These are phyloP conservation scores for Apamea crenata DNA, from an alignment of 2,888 invertebrate genomes.

Conservation along the genomic window DNA sequence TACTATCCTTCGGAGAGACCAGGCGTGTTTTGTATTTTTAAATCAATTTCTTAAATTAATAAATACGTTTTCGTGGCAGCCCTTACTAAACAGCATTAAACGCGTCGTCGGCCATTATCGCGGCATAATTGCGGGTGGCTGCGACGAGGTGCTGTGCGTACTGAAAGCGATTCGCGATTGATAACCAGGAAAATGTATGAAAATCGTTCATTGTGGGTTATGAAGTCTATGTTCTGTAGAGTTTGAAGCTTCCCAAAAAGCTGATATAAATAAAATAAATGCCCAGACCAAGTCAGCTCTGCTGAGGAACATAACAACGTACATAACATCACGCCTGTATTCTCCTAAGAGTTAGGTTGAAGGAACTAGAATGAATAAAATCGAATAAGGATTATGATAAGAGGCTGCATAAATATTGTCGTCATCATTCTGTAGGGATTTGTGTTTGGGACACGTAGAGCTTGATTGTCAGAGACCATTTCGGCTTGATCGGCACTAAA, in stretches of 20 bases:
- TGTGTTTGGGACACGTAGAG: not conserved
- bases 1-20: too few relatives aligned
- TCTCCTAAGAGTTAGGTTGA: not conserved
- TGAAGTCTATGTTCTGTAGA: not conserved
- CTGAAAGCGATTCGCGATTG: conserved; percentile 58
- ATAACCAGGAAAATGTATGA: not conserved
- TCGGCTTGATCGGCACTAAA: not conserved
- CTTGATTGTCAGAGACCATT: not conserved
- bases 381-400: not conserved
- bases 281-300: not conserved
- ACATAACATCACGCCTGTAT: not conserved
- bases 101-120: conserved; percentile 83
- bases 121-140: conserved; percentile 79
- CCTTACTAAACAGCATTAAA: conserved; percentile 80
- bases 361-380: not conserved
- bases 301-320: not conserved
- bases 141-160: conserved; percentile 46
- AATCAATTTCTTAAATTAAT: not conserved
- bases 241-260: not conserved
- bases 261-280: not conserved
- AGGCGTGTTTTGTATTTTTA: not conserved
- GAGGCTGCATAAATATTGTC: not conserved
- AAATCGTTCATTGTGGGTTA: not conserved
- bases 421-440: not conserved
- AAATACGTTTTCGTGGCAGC: conserved; percentile 70